Conservation (phyloP, 2,888 invertebrate genomes). For the Spodoptera picta region DNA sequence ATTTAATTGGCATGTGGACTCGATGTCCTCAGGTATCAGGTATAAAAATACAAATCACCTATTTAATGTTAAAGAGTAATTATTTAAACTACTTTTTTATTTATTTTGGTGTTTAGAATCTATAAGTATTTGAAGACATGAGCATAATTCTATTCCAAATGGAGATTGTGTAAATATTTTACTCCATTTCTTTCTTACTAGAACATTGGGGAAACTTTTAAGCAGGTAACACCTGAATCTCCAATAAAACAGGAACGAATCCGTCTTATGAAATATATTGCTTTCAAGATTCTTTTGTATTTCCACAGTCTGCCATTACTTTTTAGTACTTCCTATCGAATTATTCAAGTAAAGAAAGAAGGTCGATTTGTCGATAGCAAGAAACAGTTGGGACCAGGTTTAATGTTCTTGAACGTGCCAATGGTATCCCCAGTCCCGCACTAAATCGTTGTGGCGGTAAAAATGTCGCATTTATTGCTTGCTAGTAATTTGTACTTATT, state of each 20-base stretch:
- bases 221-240: conserved; percentile 36
- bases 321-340: conserved; percentile 64
- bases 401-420: conserved; percentile 71
- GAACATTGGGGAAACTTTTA: conserved; percentile 19
- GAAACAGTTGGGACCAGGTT: conserved; percentile 70
- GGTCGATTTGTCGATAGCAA: conserved; percentile 57
- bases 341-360: conserved; percentile 43
- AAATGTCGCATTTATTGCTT: conserved; percentile 57
- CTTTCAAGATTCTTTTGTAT: conserved; percentile 38
- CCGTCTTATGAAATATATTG: conserved; percentile 52
- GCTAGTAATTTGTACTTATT: conserved; percentile 62
- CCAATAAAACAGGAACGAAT: conserved; percentile 48
- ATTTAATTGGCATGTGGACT: conserved; percentile 57
- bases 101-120: background rate
- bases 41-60: conserved; percentile 50
- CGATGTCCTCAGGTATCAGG: conserved; percentile 30
- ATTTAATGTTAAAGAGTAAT: conserved; percentile 34
- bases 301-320: conserved; percentile 58
- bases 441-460: conserved; percentile 54
- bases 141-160: too few relatives aligned
- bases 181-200: conserved; percentile 1
- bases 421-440: conserved; percentile 62
- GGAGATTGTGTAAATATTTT: background rate
- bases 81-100: conserved; percentile 8
- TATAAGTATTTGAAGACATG: background rate